These are phyloP conservation scores for Odontothrips loti DNA, from an alignment of 2,888 invertebrate genomes.

Conservation along the genomic window DNA sequence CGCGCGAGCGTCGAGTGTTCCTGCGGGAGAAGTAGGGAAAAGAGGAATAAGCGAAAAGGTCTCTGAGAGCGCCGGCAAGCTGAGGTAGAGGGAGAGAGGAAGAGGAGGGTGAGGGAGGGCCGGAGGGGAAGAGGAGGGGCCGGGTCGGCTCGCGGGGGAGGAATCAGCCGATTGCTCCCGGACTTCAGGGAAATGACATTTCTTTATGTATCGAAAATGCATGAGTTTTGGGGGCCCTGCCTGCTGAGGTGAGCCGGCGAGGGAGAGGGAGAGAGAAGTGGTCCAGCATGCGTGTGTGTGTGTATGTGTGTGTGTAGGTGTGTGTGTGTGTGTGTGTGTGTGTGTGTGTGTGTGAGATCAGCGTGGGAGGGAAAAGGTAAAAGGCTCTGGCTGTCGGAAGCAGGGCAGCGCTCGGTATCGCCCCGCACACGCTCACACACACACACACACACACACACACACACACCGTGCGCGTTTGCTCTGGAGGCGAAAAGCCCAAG, in stretches of 20 bases:
- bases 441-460: too few relatives aligned
- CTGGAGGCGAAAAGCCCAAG: too few relatives aligned
- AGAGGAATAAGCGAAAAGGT: constrained; percentile 22
- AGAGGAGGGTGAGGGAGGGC: neutral
- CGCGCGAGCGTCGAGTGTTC: constrained; percentile 19
- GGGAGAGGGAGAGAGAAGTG: too few relatives aligned
- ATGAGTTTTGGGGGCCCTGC: neutral
- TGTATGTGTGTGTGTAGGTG: too few relatives aligned
- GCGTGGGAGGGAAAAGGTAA: too few relatives aligned
- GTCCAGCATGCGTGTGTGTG: too few relatives aligned
- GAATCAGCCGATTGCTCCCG: constrained; percentile 16
- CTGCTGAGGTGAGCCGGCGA: neutral
- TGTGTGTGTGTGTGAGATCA: too few relatives aligned
- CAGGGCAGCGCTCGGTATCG: too few relatives aligned
- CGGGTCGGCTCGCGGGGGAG: constrained; percentile 1
- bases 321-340: too few relatives aligned
- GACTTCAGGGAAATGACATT: constrained; percentile 24
- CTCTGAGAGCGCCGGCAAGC: neutral
- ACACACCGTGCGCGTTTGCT: too few relatives aligned
- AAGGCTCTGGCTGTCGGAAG: too few relatives aligned
- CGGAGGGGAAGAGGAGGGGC: neutral
- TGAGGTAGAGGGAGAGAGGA: neutral
- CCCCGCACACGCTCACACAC: too few relatives aligned
- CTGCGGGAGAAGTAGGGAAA: constrained; percentile 20
- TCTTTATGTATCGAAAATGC: constrained; percentile 26